These are phyloP conservation scores for Drosophila quinaria DNA, from an alignment of 2,888 invertebrate genomes.

Conservation along the genomic window DNA sequence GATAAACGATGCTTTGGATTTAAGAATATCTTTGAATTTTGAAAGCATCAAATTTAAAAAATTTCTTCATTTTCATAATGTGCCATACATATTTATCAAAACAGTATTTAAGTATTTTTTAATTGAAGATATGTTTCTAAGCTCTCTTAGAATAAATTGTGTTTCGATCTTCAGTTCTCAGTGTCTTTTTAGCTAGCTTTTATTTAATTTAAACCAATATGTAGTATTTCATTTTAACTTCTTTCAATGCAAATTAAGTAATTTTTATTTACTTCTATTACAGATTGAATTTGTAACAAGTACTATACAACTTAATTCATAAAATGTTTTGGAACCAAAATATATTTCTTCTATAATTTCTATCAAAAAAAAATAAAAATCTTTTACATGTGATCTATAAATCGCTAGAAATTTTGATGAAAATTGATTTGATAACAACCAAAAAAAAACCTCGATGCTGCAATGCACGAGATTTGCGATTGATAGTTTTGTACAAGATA, in stretches of 20 bases:
- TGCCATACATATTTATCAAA: neutral
- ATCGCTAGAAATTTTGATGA: neutral
- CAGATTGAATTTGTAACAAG: neutral
- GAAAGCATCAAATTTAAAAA: neutral
- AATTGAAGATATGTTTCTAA: neutral
- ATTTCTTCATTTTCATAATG: neutral
- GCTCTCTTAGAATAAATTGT: neutral
- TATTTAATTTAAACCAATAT: too few species aligned
- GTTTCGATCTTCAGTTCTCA: too few species aligned
- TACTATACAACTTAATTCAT: neutral
- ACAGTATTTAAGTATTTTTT: neutral
- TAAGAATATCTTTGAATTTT: neutral
- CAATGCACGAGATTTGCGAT: neutral
- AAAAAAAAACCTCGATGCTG: too few species aligned
- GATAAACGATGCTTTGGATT: constrained; percentile 23
- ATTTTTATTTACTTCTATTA: too few species aligned
- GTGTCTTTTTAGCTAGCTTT: too few species aligned
- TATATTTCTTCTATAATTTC: neutral
- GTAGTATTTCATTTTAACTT: too few species aligned
- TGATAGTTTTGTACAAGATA: neutral
- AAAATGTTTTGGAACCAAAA: neutral
- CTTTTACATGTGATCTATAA: neutral
- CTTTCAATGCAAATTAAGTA: too few species aligned
- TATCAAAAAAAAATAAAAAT: neutral
- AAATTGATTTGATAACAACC: neutral